Evolutionary conservation across 2,888 invertebrate species (phyloP).

Genomic region (Liodrosophila aerea): DNA sequence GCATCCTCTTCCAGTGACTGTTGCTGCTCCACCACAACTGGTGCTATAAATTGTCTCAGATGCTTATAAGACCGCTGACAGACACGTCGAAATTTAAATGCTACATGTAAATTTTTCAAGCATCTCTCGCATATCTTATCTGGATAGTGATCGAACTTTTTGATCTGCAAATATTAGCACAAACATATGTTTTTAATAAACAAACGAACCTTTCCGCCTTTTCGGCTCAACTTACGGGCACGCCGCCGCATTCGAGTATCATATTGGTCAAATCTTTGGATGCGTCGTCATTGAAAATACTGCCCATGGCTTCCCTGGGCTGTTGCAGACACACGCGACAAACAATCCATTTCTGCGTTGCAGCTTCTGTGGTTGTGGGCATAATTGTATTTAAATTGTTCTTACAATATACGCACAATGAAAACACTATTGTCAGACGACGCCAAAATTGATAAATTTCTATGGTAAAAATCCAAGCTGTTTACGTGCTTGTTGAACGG

Average conservation of each 20-base stretch:
- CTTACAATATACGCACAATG: no score
- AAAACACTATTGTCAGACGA: slow-evolving; percentile 36
- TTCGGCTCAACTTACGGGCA: slow-evolving; percentile 70
- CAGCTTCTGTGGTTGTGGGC: slow-evolving; percentile 45
- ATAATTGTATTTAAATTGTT: slow-evolving; percentile 34
- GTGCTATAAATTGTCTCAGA: slow-evolving; percentile 78
- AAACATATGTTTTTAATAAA: background rate
- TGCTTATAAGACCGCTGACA: slow-evolving; percentile 79
- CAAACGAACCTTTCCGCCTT: background rate
- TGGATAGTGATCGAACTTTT: slow-evolving; percentile 78
- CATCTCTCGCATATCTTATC: slow-evolving; percentile 79
- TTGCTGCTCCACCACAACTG: slow-evolving; percentile 70
- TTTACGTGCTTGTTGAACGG: slow-evolving; percentile 47
- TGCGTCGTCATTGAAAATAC: slow-evolving; percentile 74
- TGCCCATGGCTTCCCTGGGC: slow-evolving; percentile 75
- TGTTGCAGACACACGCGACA: slow-evolving; percentile 78
- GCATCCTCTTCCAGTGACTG: slow-evolving; percentile 31
- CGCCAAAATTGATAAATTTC: slow-evolving; percentile 46
- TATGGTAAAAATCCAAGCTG: slow-evolving; percentile 53
- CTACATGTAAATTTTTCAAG: slow-evolving; percentile 66
- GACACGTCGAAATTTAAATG: slow-evolving; percentile 71
- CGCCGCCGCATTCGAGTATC: slow-evolving; percentile 80
- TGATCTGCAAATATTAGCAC: slow-evolving; percentile 59
- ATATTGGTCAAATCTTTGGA: slow-evolving; percentile 78
- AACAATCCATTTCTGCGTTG: slow-evolving; percentile 78